These are phyloP conservation scores for Leptothorax acervorum DNA, from an alignment of 2,888 invertebrate genomes.

Conservation along the genomic window DNA sequence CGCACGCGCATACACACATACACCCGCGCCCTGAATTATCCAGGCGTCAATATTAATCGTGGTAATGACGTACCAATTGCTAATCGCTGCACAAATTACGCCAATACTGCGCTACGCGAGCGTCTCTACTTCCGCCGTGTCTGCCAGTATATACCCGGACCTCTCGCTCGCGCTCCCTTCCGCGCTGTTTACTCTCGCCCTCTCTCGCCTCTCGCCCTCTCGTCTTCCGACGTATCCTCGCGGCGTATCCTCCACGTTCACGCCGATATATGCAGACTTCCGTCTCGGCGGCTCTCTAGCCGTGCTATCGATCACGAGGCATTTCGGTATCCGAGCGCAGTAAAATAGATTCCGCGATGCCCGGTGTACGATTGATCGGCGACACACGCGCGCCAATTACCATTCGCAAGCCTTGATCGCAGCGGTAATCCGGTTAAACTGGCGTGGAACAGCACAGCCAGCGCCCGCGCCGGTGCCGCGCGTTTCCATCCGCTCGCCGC, in stretches of 20 bases:
- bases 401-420: slow-evolving; percentile 77
- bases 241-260: background rate
- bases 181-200: slow-evolving; percentile 35
- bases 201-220: slow-evolving; percentile 41
- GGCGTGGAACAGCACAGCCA: slow-evolving; percentile 40
- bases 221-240: slow-evolving; percentile 38
- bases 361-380: slow-evolving; percentile 77
- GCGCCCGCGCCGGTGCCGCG: background rate
- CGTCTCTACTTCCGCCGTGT: slow-evolving; percentile 55
- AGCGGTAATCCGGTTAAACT: slow-evolving; percentile 81
- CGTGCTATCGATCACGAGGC: slow-evolving; percentile 70
- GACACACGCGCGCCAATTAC: slow-evolving; percentile 78
- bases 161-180: slow-evolving; percentile 19
- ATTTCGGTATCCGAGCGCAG: slow-evolving; percentile 69
- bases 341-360: slow-evolving; percentile 73
- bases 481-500: background rate
- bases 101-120: slow-evolving; percentile 63
- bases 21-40: slow-evolving; percentile 57
- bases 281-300: slow-evolving; percentile 49
- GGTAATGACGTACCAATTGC: slow-evolving; percentile 72
- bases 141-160: slow-evolving; percentile 26
- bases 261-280: slow-evolving; percentile 59
- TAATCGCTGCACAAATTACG: slow-evolving; percentile 73
- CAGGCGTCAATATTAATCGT: slow-evolving; percentile 73
- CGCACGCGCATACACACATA: slow-evolving; percentile 21